These are phyloP conservation scores for Amblyornis subalaris DNA, from an alignment of 2,113 vertebrate genomes.

Conservation along the genomic window DNA sequence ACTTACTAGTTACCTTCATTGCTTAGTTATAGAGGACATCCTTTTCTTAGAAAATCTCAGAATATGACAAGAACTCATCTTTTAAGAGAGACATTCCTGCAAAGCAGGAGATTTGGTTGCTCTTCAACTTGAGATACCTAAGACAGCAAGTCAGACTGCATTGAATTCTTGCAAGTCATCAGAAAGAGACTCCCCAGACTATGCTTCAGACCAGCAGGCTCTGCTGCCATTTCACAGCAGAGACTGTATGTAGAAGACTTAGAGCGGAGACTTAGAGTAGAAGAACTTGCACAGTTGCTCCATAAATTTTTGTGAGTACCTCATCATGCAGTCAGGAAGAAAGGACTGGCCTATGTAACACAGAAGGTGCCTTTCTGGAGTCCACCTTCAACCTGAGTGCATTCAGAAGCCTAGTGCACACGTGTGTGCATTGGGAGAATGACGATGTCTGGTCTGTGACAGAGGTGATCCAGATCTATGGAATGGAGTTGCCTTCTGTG, in stretches of 20 bases:
- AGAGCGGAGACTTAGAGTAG: not conserved
- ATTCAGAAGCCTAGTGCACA: not conserved
- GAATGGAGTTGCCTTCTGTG: not conserved
- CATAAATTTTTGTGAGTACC: not conserved
- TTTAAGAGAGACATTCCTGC: not conserved
- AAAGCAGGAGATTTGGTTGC: not conserved
- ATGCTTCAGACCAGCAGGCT: not conserved
- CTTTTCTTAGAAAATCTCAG: not conserved
- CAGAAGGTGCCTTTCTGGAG: not conserved
- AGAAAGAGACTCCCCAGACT: not conserved
- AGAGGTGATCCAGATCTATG: not conserved
- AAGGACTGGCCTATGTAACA: not conserved
- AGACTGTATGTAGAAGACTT: too few species aligned
- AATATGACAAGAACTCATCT: not conserved
- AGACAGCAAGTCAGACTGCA: not conserved
- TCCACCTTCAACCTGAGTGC: not conserved
- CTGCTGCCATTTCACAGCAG: not conserved
- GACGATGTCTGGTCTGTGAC: rapidly evolving
- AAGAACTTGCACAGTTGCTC: not conserved
- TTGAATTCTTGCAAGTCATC: not conserved
- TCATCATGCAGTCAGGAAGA: not conserved
- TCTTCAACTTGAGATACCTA: not conserved
- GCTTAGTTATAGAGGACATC: not conserved
- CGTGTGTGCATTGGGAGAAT: rapidly evolving
- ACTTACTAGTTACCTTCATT: not conserved